A percentile compares a stretch with the other conserved stretches of the same genome.
phyloP scores from a whole-genome alignment of 2,797 vertebrate genomes.

The Scleropages formosus region DNA sequence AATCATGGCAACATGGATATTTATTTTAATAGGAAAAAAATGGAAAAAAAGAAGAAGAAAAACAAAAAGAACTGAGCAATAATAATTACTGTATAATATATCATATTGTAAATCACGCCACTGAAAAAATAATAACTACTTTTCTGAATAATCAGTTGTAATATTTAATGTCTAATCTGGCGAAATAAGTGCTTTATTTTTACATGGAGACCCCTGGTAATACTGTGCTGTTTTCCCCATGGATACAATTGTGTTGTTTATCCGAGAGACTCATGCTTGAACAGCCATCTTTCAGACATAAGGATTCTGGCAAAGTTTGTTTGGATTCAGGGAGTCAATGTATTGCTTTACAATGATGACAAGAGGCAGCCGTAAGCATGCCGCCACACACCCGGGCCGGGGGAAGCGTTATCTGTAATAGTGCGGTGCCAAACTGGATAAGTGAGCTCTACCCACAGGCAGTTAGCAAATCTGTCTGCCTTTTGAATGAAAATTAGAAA shows the following conservation, averaged over 20 bases:
- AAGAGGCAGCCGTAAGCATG: background rate
- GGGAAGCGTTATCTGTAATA: conserved; percentile 1
- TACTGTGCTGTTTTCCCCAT: too few relatives aligned
- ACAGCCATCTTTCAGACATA: conserved; percentile 3
- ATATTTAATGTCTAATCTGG: too few relatives aligned
- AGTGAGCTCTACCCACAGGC: conserved; percentile 23
- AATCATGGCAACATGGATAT: too few relatives aligned
- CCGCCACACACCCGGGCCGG: background rate
- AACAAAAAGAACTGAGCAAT: too few relatives aligned
- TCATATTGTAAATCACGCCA: too few relatives aligned
- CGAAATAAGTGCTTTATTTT: too few relatives aligned
- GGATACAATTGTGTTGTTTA: background rate
- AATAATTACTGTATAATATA: too few relatives aligned
- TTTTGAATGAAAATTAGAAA: conserved; percentile 33
- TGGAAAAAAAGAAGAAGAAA: too few relatives aligned
- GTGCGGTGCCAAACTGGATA: background rate
- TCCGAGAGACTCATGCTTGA: conserved; percentile 10
- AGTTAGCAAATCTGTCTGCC: conserved; percentile 21
- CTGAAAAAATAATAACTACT: too few relatives aligned
- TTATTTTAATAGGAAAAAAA: too few relatives aligned
- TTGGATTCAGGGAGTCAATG: background rate
- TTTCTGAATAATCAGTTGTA: too few relatives aligned
- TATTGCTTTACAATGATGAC: background rate
- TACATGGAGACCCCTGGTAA: too few relatives aligned
- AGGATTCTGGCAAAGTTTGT: conserved; percentile 4